Conservation (phyloP, 2,888 invertebrate species). For the Sialis lutaria region DNA sequence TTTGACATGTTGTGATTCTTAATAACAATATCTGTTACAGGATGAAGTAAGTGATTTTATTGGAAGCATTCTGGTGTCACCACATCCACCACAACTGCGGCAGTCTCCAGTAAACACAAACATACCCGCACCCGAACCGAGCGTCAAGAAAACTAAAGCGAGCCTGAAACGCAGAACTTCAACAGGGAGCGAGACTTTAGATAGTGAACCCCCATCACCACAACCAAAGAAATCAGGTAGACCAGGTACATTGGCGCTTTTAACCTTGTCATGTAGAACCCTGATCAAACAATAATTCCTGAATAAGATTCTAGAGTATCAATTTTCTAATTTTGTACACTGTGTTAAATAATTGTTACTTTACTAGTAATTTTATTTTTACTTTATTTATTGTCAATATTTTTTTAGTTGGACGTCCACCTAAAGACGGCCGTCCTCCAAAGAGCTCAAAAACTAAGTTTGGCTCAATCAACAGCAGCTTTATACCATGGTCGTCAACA, state of each 20-base stretch:
- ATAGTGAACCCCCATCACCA: constrained; percentile 31
- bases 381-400: background rate
- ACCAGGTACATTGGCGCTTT: constrained; percentile 15
- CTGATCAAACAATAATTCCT: too few relatives aligned
- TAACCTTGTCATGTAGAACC: too few relatives aligned
- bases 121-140: constrained; percentile 13
- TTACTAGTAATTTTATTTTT: too few relatives aligned
- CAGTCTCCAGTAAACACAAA: constrained; percentile 20
- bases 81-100: constrained; percentile 35
- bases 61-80: constrained; percentile 35
- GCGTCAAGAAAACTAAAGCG: constrained; percentile 15
- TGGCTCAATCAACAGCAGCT: too few relatives aligned
- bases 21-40: constrained; percentile 15
- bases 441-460: background rate
- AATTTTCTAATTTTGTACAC: constrained; percentile 7
- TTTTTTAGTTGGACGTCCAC: constrained; percentile 32
- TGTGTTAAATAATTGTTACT: constrained; percentile 8
- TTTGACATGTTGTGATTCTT: too few relatives aligned
- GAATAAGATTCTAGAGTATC: constrained; percentile 1
- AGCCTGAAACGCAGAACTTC: constrained; percentile 33
- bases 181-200: constrained; percentile 26
- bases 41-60: constrained; percentile 50
- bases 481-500: too few relatives aligned
- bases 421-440: constrained; percentile 12
- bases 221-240: constrained; percentile 24